A percentile compares a stretch with the other conserved stretches of the same genome.
Conservation (phyloP, 1,140 invertebrate genomes). For the Laupala kohalensis region DNA sequence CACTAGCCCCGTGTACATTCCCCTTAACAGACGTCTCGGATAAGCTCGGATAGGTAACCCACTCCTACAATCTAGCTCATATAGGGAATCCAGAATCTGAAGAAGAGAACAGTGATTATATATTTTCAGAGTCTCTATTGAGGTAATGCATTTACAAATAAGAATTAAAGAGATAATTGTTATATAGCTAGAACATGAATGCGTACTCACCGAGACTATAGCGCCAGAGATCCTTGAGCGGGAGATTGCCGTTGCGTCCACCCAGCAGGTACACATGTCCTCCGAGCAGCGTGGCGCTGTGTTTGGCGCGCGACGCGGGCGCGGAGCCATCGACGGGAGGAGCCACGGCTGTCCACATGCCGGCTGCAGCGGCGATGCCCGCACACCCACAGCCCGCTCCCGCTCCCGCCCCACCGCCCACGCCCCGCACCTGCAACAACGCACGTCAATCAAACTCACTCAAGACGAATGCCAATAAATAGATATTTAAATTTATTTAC, state of each 20-base stretch:
- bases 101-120: too few relatives aligned
- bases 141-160: too few relatives aligned
- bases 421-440: background rate
- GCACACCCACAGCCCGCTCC: constrained; percentile 27
- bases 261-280: constrained; percentile 67
- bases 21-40: too few relatives aligned
- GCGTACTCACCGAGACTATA: constrained; percentile 59
- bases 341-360: constrained; percentile 46
- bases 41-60: too few relatives aligned
- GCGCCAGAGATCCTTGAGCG: constrained; percentile 73
- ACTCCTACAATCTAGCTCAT: too few relatives aligned
- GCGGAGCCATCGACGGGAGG: constrained; percentile 40
- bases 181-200: too few relatives aligned
- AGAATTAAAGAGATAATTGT: too few relatives aligned
- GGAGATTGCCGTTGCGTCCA: constrained; percentile 66
- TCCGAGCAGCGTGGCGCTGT: constrained; percentile 61
- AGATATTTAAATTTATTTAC: too few relatives aligned
- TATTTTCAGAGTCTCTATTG: too few relatives aligned
- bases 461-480: too few relatives aligned
- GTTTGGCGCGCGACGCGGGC: constrained; percentile 58
- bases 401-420: constrained; percentile 16
- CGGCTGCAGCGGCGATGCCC: constrained; percentile 46
- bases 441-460: background rate
- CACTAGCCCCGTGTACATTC: too few relatives aligned
- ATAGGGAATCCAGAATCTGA: too few relatives aligned